Evolutionary conservation across 2,888 invertebrate genomes (phyloP).

Genomic region (Cryptus viduatorius): DNA sequence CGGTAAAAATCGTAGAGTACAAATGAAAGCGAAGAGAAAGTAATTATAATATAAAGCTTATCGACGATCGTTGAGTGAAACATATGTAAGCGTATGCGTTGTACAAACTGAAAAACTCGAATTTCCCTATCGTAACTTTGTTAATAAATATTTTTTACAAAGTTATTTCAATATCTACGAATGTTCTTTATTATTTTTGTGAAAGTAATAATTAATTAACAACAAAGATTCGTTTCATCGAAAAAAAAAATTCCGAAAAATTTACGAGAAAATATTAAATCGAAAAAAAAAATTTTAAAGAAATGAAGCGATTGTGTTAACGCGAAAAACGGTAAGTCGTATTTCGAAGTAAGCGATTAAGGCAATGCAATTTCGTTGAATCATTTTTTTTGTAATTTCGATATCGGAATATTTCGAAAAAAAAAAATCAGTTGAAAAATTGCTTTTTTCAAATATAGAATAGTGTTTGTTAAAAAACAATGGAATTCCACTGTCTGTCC

Average conservation of each 20-base stretch:
- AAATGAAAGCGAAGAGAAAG: slow-evolving; percentile 84
- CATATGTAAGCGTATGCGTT: background rate
- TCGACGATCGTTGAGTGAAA: slow-evolving; percentile 7
- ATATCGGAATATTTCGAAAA: no score
- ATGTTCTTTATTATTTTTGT: background rate
- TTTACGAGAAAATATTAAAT: no score
- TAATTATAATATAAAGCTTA: slow-evolving; percentile 52
- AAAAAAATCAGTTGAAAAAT: background rate
- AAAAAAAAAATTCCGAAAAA: no score
- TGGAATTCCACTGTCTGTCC: background rate
- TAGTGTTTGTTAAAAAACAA: background rate
- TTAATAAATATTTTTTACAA: slow-evolving; percentile 51
- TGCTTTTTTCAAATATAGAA: background rate
- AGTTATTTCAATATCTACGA: background rate
- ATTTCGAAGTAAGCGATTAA: no score
- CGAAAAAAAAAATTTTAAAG: no score
- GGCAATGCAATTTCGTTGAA: no score
- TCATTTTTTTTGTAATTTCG: no score
- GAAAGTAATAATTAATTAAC: background rate
- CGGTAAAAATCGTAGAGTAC: slow-evolving; percentile 85
- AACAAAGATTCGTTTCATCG: background rate
- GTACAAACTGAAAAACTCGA: slow-evolving; percentile 39
- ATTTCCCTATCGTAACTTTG: slow-evolving; percentile 41
- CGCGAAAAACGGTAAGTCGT: no score
- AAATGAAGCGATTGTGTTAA: no score